Percentiles rank a stretch among this genome's conserved stretches.
Evolutionary conservation across 2,888 invertebrate genomes (phyloP).

Genomic region (Vandiemenella viatica): DNA sequence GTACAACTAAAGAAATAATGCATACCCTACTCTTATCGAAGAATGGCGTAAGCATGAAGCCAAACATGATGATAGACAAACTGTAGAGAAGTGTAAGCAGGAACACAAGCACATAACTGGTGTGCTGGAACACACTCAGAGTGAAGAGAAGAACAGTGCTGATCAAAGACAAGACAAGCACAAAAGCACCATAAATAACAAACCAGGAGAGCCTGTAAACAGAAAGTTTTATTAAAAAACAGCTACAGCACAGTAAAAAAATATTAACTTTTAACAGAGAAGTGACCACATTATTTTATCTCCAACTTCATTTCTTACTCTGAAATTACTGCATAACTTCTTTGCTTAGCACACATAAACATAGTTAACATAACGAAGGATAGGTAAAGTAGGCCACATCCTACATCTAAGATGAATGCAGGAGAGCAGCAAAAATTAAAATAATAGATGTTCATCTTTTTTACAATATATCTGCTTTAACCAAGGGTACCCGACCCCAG

Average conservation of each 20-base stretch:
- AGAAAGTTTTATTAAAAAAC: not conserved
- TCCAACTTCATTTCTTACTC: not conserved
- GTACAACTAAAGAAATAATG: too few relatives aligned
- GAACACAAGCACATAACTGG: conserved; percentile 63
- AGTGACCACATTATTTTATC: not conserved
- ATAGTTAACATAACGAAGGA: too few relatives aligned
- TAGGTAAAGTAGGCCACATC: too few relatives aligned
- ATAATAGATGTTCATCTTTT: too few relatives aligned
- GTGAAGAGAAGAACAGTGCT: conserved; percentile 54
- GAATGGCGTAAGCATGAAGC: conserved; percentile 73
- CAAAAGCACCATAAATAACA: conserved; percentile 57
- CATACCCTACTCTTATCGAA: conserved; percentile 69
- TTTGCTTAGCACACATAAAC: too few relatives aligned
- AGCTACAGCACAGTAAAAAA: not conserved
- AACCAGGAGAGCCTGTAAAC: conserved; percentile 62
- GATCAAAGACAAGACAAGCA: conserved; percentile 44
- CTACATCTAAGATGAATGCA: too few relatives aligned
- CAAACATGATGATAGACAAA: conserved; percentile 64
- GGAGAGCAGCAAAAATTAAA: too few relatives aligned
- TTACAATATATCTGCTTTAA: too few relatives aligned
- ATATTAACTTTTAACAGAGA: not conserved
- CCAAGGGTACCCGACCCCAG: too few relatives aligned
- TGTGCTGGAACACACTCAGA: conserved; percentile 60
- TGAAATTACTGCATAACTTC: too few relatives aligned
- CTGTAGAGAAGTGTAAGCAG: conserved; percentile 64